A percentile compares a stretch with the other conserved stretches of the same genome.
Conservation (phyloP, 64 coral and sea anemone species). For the Montipora efflorescens region DNA sequence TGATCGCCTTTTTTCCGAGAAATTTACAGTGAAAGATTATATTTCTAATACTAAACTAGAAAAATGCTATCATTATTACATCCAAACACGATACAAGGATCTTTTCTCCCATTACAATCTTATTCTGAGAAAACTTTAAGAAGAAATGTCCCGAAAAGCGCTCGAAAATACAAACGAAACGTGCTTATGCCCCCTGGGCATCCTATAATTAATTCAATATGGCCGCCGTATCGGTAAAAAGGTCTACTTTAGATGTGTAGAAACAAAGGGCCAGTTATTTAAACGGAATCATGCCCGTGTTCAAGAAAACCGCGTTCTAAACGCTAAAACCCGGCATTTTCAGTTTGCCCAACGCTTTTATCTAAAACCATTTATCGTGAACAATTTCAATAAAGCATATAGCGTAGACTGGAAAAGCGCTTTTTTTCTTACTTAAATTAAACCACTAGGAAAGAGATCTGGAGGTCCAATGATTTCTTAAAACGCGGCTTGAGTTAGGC, state of each 20-base stretch:
- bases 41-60: too few species aligned
- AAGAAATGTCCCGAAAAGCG: too few species aligned
- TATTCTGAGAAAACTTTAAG: too few species aligned
- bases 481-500: neutral
- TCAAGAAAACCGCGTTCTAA: neutral
- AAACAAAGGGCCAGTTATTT: too few species aligned
- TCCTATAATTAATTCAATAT: neutral
- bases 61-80: too few species aligned
- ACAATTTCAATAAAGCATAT: neutral
- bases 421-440: conserved; percentile 16
- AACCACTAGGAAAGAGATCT: neutral
- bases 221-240: neutral
- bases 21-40: too few species aligned
- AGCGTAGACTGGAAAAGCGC: neutral
- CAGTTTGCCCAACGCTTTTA: conserved; percentile 13
- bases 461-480: too few species aligned
- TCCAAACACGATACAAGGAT: too few species aligned
- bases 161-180: too few species aligned
- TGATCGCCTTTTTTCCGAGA: neutral
- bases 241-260: too few species aligned
- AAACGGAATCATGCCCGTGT: neutral
- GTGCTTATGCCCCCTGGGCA: too few species aligned
- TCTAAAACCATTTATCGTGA: conserved; percentile 15
- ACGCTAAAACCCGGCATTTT: neutral
- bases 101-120: too few species aligned